Evolutionary conservation across 2,113 vertebrate genomes (phyloP).

Genomic region (Helogale parvula): DNA sequence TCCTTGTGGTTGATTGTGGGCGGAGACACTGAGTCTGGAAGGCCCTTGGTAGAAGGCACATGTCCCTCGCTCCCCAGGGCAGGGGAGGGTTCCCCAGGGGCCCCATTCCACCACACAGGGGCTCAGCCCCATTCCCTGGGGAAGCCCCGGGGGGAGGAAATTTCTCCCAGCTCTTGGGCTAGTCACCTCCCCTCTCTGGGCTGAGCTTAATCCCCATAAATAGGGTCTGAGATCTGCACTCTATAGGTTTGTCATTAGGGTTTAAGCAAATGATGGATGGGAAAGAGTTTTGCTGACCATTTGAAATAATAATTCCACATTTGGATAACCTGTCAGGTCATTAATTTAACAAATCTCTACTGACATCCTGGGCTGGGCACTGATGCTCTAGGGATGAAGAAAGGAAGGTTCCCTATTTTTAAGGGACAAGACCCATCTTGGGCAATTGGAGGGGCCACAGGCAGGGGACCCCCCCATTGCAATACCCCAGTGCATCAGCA

Average conservation of each 20-base stretch:
- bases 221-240: background rate
- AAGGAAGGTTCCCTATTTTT: background rate
- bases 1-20: background rate
- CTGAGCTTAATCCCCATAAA: background rate
- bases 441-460: too few species aligned
- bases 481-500: constrained; percentile 8
- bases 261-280: background rate
- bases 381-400: background rate
- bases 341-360: background rate
- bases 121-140: background rate
- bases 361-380: background rate
- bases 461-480: background rate
- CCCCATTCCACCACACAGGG: background rate
- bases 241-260: background rate
- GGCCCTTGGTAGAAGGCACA: background rate
- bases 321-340: background rate
- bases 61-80: background rate
- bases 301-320: background rate
- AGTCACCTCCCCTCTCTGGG: background rate
- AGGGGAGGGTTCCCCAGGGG: too few species aligned
- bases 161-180: background rate
- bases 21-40: background rate
- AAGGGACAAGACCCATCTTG: background rate
- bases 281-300: background rate
- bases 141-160: too few species aligned